These are phyloP conservation scores for Sweltsa coloradensis DNA, from an alignment of 1,140 invertebrate genomes.

Conservation along the genomic window DNA sequence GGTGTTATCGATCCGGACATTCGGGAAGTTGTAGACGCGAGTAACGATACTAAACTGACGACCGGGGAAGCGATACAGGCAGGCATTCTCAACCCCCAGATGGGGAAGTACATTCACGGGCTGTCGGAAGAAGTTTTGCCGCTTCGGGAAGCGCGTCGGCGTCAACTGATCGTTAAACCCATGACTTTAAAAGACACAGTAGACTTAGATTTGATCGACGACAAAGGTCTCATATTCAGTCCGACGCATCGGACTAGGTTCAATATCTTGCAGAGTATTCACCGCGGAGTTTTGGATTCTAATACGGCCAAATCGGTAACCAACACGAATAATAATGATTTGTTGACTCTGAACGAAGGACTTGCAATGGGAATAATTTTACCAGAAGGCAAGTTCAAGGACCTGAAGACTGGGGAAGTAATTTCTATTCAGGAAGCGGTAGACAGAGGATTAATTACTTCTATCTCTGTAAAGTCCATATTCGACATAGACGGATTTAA, in stretches of 20 bases:
- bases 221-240: slow-evolving; percentile 64
- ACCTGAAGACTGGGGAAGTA: slow-evolving; percentile 54
- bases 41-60: slow-evolving; percentile 65
- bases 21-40: slow-evolving; percentile 69
- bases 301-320: slow-evolving; percentile 70
- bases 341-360: slow-evolving; percentile 74
- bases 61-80: slow-evolving; percentile 61
- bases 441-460: slow-evolving; percentile 67
- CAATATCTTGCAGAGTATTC: slow-evolving; percentile 71
- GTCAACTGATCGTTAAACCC: slow-evolving; percentile 72
- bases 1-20: slow-evolving; percentile 62
- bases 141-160: slow-evolving; percentile 64
- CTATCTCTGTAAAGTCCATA: slow-evolving; percentile 74
- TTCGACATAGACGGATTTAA: slow-evolving; percentile 88
- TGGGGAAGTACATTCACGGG: slow-evolving; percentile 65
- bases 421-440: slow-evolving; percentile 49
- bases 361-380: slow-evolving; percentile 64
- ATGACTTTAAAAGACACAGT: slow-evolving; percentile 79
- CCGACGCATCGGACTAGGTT: slow-evolving; percentile 60
- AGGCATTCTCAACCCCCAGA: slow-evolving; percentile 64
- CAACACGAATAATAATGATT: slow-evolving; percentile 61
- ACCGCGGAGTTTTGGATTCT: slow-evolving; percentile 71
- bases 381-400: slow-evolving; percentile 55
- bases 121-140: slow-evolving; percentile 58
- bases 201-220: slow-evolving; percentile 68